Base-by-base conservation (phyloP, 2,113 vertebrate species). In the Xiphophorus maculatus region DNA sequence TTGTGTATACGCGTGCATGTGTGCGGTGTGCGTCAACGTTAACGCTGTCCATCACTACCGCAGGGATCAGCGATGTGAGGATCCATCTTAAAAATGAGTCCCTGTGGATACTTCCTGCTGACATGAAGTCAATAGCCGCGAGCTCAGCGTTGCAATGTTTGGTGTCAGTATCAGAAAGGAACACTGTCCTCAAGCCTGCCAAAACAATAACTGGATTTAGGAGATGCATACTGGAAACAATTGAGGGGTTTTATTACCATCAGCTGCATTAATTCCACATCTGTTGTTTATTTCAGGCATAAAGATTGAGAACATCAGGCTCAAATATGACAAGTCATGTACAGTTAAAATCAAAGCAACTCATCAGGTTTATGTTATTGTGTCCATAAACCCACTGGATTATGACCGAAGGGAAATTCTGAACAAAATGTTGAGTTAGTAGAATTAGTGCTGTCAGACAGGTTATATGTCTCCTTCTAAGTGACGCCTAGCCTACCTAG, bases 81-180 rank as follows among this genome's bases (percentile, higher is more conserved):
- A 67, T 66, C 66, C 63, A 63, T 78, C 76, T 58, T 68, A 44
- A 80, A 66, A 84, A 67, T 40, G 22, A 76, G 66, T n/a, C 75
- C 29, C 28, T 7, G 29, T 11, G 32, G 33, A 42, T 58, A 29
- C 68, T 62, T 1, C 66, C 62, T 40, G 32, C 48, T 32, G 40
- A 17, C 69, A 51, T 27, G 13, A 51, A 63, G 42, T 22, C 73
- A 70, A 30, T 8, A 33, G 63, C 19, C 27, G 44, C 29, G 33
- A 30, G 22, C 62, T 54, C 1, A 48, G 33, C 22, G 17, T 25
- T 48, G 11, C 71, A 64, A n/a, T 9, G 37, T 28, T 58, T 27
- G 14, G 30, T 11, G n/a, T 40, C 48, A 60, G 22, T 28, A 54
- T 40, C 65, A 71, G 66, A 35, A 67, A 73, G 48, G 61, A 76